Conservation (phyloP, 2,797 vertebrate species). For the Ctenopoma kingsleyae region DNA sequence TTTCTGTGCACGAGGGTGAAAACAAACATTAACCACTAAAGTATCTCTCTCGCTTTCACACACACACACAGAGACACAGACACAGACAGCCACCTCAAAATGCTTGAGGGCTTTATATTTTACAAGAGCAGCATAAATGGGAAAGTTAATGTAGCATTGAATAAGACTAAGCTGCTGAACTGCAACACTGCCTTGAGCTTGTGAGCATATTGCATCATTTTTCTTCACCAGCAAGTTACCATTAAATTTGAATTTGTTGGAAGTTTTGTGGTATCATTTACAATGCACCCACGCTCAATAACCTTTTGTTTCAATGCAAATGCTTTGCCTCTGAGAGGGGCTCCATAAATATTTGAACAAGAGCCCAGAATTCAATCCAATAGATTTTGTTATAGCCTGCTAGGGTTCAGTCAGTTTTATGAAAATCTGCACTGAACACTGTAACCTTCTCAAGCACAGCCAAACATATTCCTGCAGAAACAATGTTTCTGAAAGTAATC, state of each 20-base stretch:
- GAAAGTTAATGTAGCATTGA: conserved; percentile 96
- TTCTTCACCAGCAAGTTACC: conserved; percentile 87
- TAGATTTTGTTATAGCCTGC: conserved; percentile 53
- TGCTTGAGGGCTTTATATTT: conserved; percentile 89
- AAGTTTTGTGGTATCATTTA: conserved; percentile 86
- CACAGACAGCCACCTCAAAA: conserved; percentile 77
- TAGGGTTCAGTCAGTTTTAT: conserved; percentile 57
- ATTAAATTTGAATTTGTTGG: conserved; percentile 89
- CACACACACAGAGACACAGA: conserved; percentile 35
- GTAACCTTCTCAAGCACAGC: conserved; percentile 27
- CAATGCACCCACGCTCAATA: conserved; percentile 82
- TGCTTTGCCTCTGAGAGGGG: conserved; percentile 74
- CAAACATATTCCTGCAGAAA: conserved; percentile 17
- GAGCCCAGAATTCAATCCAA: conserved; percentile 72
- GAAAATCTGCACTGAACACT: conserved; percentile 48
- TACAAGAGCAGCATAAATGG: conserved; percentile 90
- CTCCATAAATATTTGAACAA: conserved; percentile 87
- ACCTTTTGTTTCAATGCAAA: conserved; percentile 88
- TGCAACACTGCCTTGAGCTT: conserved; percentile 86
- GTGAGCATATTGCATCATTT: conserved; percentile 87
- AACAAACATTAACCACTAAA: conserved; percentile 72
- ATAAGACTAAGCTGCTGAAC: conserved; percentile 89
- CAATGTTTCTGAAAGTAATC: conserved; percentile 17
- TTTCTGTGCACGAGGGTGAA: conserved; percentile 71
- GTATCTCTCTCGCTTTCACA: conserved; percentile 24